These are phyloP conservation scores for Saccopteryx bilineata DNA, from an alignment of 2,113 vertebrate species.

Conservation along the genomic window DNA sequence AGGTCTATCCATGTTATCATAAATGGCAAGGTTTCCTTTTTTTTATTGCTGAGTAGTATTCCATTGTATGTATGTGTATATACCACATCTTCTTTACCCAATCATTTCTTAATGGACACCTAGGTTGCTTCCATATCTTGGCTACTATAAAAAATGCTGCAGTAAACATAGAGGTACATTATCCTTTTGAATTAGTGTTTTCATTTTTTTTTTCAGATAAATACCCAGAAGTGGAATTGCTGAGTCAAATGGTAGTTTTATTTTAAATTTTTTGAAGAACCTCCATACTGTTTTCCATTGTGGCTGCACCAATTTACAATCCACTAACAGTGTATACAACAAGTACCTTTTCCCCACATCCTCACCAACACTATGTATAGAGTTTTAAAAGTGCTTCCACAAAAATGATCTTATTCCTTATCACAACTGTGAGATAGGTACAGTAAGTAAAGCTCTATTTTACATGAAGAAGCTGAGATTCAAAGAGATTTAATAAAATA, in stretches of 20 bases:
- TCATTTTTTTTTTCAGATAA: background rate
- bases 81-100: background rate
- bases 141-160: background rate
- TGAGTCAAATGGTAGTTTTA: background rate
- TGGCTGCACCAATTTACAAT: background rate
- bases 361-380: background rate
- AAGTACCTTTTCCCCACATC: background rate
- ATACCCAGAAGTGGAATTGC: background rate
- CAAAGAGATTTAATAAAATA: slow-evolving; percentile 3
- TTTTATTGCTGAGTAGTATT: background rate
- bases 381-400: background rate
- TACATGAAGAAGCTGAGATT: slow-evolving; percentile 22
- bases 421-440: background rate
- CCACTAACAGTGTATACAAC: background rate
- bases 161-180: background rate
- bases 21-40: background rate
- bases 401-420: background rate
- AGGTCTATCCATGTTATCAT: background rate
- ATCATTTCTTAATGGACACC: background rate
- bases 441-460: slow-evolving; percentile 30
- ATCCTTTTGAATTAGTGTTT: background rate
- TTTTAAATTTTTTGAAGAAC: background rate
- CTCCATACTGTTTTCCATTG: background rate
- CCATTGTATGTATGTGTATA: background rate
- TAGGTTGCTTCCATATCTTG: background rate